Evolutionary conservation across 2,888 invertebrate genomes (phyloP).

Genomic region (Drosophila cognata): DNA sequence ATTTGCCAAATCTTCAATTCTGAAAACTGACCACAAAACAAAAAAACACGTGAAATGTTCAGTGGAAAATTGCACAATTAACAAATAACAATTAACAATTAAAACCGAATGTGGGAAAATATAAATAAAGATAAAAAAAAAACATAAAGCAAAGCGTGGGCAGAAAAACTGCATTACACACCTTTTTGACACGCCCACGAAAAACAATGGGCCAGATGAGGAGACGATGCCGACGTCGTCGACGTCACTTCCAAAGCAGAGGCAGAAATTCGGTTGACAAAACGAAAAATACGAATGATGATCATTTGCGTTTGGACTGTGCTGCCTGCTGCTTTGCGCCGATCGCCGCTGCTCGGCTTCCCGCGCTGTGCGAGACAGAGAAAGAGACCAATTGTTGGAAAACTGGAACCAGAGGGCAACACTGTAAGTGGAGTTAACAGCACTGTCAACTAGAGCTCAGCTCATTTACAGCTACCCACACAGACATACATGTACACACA

Average conservation of each 20-base stretch:
- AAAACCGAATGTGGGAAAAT: conserved; percentile 52
- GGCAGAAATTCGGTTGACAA: conserved; percentile 65
- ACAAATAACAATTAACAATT: conserved; percentile 42
- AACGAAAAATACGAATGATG: conserved; percentile 29
- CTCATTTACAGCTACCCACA: neutral
- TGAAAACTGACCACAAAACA: conserved; percentile 11
- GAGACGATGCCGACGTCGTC: conserved; percentile 18
- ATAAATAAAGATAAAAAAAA: conserved; percentile 3
- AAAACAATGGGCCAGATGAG: conserved; percentile 14
- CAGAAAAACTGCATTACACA: conserved; percentile 42
- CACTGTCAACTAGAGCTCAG: conserved; percentile 13
- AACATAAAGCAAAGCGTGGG: conserved; percentile 8
- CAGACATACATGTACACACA: neutral
- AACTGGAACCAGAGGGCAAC: conserved; percentile 75
- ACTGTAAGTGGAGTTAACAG: conserved; percentile 69
- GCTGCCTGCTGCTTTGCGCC: conserved; percentile 27
- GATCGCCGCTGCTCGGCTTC: conserved; percentile 21
- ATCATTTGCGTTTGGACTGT: conserved; percentile 56
- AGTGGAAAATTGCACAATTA: conserved; percentile 44
- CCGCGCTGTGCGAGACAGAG: neutral
- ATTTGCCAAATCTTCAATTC: conserved; percentile 26
- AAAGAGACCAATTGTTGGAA: conserved; percentile 38
- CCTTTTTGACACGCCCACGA: conserved; percentile 27
- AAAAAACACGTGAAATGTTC: conserved; percentile 24
- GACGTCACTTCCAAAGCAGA: conserved; percentile 13